Percentiles rank a stretch among this genome's conserved stretches.
phyloP scores from a whole-genome alignment of 1,140 invertebrate species.

The Pollicipes pollicipes region DNA sequence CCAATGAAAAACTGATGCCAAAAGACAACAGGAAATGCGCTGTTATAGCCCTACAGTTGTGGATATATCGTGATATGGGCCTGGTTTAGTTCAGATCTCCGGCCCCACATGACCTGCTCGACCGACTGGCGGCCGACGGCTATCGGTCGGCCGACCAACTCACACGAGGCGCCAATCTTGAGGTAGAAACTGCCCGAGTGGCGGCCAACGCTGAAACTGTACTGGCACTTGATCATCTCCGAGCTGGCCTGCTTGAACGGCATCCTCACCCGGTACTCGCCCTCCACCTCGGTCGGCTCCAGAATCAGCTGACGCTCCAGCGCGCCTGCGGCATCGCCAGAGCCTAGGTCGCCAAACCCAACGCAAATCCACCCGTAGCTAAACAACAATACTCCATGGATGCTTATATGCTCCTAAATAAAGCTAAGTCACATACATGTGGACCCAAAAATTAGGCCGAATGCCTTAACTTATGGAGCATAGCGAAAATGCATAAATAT shows the following conservation, averaged over 20 bases:
- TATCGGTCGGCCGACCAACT: no score
- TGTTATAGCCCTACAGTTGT: no score
- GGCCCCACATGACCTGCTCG: no score
- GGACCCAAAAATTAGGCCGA: no score
- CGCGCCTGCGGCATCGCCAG: constrained; percentile 18
- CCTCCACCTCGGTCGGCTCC: constrained; percentile 24
- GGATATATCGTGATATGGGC: no score
- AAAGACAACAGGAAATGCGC: no score
- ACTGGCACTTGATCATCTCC: constrained; percentile 18
- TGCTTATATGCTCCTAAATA: background rate
- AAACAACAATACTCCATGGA: background rate
- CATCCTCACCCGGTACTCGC: constrained; percentile 18
- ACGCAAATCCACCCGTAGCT: background rate
- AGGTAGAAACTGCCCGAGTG: constrained; percentile 53
- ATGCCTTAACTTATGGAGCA: no score
- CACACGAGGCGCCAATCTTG: constrained; percentile 50
- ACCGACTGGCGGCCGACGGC: no score
- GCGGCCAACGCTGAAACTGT: constrained; percentile 27
- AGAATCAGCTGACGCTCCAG: constrained; percentile 34
- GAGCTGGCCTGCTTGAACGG: constrained; percentile 15
- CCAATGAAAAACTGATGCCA: no score
- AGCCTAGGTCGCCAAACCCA: background rate
- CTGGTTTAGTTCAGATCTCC: no score
- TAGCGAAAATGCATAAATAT: no score
- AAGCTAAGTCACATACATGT: background rate